A percentile compares a stretch with the other conserved stretches of the same genome.
These are phyloP conservation scores for Colletes gigas DNA, from an alignment of 1,140 invertebrate species.

Conservation along the genomic window DNA sequence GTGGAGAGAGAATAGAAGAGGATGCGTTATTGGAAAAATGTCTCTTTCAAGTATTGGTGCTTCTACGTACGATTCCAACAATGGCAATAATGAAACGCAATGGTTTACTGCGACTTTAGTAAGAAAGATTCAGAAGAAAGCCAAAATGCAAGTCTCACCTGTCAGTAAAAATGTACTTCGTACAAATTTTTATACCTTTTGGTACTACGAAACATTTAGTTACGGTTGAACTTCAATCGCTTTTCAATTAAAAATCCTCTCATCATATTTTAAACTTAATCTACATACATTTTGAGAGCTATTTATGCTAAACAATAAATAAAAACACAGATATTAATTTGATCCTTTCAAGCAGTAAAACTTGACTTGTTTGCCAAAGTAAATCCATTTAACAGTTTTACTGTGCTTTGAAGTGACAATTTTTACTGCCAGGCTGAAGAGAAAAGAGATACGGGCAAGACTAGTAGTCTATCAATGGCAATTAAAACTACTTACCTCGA, in stretches of 20 bases:
- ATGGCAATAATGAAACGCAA: conserved; percentile 49
- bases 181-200: neutral
- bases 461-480: conserved; percentile 26
- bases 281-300: neutral
- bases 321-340: too few relatives aligned
- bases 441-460: conserved; percentile 38
- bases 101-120: conserved; percentile 41
- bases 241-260: neutral
- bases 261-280: too few relatives aligned
- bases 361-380: too few relatives aligned
- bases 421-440: conserved; percentile 53
- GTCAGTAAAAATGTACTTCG: conserved; percentile 34
- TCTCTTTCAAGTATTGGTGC: conserved; percentile 6
- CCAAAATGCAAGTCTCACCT: conserved; percentile 57
- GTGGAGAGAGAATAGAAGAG: neutral
- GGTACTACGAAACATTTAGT: neutral
- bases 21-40: conserved; percentile 15
- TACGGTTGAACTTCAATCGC: neutral
- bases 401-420: conserved; percentile 7
- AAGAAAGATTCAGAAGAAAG: conserved; percentile 42
- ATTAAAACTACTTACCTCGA: conserved; percentile 76
- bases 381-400: neutral
- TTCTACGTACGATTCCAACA: conserved; percentile 49
- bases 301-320: too few relatives aligned
- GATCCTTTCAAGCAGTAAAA: too few relatives aligned